Evolutionary conservation across 1,140 invertebrate species (phyloP).

Genomic region (Plectrocnemia conspersa): DNA sequence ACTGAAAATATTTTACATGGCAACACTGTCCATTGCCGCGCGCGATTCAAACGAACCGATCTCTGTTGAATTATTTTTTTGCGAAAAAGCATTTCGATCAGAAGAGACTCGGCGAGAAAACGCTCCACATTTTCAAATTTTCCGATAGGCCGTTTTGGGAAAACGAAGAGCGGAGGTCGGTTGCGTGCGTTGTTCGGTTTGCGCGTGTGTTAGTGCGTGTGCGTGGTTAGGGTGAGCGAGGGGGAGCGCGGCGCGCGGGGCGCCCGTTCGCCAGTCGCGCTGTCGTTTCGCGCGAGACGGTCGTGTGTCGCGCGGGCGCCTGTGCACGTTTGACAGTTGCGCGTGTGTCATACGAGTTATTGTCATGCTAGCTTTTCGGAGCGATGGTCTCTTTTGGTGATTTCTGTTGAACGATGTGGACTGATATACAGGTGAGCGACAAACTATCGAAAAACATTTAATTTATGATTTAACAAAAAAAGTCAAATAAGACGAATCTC

Average conservation of each 20-base stretch:
- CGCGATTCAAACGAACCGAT: too few species aligned
- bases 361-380: conserved; percentile 26
- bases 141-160: too few species aligned
- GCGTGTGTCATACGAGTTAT: conserved; percentile 25
- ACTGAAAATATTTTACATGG: too few species aligned
- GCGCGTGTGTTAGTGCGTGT: not conserved
- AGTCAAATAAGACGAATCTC: too few species aligned
- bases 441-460: too few species aligned
- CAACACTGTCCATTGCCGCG: too few species aligned
- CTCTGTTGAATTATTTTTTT: too few species aligned
- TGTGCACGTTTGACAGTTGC: conserved; percentile 30
- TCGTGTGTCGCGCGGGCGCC: conserved; percentile 25
- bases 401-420: conserved; percentile 31
- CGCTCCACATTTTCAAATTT: too few species aligned
- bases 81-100: too few species aligned
- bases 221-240: conserved; percentile 8
- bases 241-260: conserved; percentile 18
- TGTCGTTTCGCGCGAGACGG: conserved; percentile 19
- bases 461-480: too few species aligned
- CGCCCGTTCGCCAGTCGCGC: conserved; percentile 26
- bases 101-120: too few species aligned
- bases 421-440: conserved; percentile 31
- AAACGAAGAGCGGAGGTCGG: conserved; percentile 16
- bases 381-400: conserved; percentile 26
- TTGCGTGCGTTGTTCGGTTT: conserved; percentile 7